Conservation (phyloP, 1,140 invertebrate genomes). For the Gryon sp. region DNA sequence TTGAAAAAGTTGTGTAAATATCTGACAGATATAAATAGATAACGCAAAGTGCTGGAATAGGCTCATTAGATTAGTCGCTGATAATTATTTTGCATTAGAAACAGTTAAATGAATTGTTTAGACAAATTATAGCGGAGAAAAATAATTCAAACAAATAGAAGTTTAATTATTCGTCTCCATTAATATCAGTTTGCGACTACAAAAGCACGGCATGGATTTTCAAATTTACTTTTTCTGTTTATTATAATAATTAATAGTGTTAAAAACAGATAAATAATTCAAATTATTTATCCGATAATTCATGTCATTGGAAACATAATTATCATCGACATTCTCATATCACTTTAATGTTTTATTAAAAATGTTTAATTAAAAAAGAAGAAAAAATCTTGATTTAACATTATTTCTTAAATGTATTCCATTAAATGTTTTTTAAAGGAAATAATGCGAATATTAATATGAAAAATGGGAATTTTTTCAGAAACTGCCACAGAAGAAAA, state of each 20-base stretch:
- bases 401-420: too few relatives aligned
- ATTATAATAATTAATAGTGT: too few relatives aligned
- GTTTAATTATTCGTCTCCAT: constrained; percentile 22
- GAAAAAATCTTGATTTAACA: too few relatives aligned
- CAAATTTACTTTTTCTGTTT: constrained; percentile 26
- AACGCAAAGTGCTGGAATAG: constrained; percentile 25
- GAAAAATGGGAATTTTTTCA: constrained; percentile 62
- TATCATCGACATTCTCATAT: constrained; percentile 28
- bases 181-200: background rate
- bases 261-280: too few relatives aligned
- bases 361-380: too few relatives aligned
- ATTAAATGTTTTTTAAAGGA: too few relatives aligned
- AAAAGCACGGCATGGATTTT: constrained; percentile 47
- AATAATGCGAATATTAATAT: too few relatives aligned
- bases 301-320: constrained; percentile 22
- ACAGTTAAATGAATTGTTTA: background rate
- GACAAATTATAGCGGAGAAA: constrained; percentile 17
- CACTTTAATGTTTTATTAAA: too few relatives aligned
- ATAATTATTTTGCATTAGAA: constrained; percentile 41
- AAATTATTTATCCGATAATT: constrained; percentile 6
- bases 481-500: constrained; percentile 76
- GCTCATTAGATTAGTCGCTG: constrained; percentile 52
- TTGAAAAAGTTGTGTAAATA: constrained; percentile 12
- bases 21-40: background rate
- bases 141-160: constrained; percentile 17